These are phyloP conservation scores for Andrena camellia DNA, from an alignment of 2,888 invertebrate species.

Conservation along the genomic window DNA sequence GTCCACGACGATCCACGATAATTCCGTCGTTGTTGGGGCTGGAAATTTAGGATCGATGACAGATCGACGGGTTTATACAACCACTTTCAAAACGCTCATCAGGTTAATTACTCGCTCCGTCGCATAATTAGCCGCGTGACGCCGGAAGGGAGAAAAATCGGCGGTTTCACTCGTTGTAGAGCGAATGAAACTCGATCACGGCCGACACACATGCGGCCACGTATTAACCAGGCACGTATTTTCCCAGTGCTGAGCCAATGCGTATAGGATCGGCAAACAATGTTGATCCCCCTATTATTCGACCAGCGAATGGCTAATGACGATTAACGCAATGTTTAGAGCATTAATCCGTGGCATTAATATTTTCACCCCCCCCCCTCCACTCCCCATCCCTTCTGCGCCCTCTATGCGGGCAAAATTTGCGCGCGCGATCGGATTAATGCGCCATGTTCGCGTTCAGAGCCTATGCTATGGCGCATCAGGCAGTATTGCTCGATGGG, in stretches of 20 bases:
- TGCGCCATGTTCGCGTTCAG: slow-evolving; percentile 23
- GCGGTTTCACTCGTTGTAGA: slow-evolving; percentile 39
- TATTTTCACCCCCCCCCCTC: slow-evolving; percentile 41
- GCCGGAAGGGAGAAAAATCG: slow-evolving; percentile 3
- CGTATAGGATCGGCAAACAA: slow-evolving; percentile 54
- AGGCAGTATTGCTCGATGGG: slow-evolving; percentile 56
- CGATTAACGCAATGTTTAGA: slow-evolving; percentile 75
- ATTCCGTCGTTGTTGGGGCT: slow-evolving; percentile 7
- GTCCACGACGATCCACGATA: slow-evolving; percentile 15
- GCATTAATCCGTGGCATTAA: slow-evolving; percentile 71
- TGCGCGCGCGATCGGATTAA: slow-evolving; percentile 40
- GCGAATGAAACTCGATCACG: slow-evolving; percentile 45
- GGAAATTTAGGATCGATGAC: background rate
- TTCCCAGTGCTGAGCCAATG: slow-evolving; percentile 43
- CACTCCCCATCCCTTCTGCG: slow-evolving; percentile 36
- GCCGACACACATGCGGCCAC: slow-evolving; percentile 20
- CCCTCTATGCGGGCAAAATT: slow-evolving; percentile 44
- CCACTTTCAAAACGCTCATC: slow-evolving; percentile 17
- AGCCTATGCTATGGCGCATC: slow-evolving; percentile 47
- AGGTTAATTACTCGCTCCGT: slow-evolving; percentile 26
- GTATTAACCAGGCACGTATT: slow-evolving; percentile 50
- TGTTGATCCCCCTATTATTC: slow-evolving; percentile 65
- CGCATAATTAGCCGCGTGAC: slow-evolving; percentile 54
- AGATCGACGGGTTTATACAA: background rate
- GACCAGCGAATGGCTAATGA: slow-evolving; percentile 68